Evolutionary conservation across 2,113 vertebrate genomes (phyloP), one percentile per base, ranked within the genome.

Genomic region (Monarcha castaneiventris): DNA sequence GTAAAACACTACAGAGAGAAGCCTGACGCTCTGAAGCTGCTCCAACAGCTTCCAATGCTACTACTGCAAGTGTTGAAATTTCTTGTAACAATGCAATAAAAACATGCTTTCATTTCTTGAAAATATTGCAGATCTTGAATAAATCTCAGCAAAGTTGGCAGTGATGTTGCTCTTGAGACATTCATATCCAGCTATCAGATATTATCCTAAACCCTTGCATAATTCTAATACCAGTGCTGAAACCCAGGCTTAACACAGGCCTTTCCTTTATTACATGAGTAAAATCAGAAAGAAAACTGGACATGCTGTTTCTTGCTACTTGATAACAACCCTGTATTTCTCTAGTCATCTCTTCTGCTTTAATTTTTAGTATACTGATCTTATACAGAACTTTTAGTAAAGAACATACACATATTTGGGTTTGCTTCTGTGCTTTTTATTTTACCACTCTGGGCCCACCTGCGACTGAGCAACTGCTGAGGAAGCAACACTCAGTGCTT

Each of bases 351-450:
- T 89, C 68, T 66, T 82, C 52, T 90, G 85, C 75, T 83, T 88
- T 6, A 0, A 13, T 72, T 96, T 96, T 93, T 73, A 93, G 61
- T 48, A 94, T 16, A 72, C n/a, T 67, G 52, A 75, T 77, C 90
- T 94, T 79, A 77, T 51, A 81, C n/a, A 72, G 62, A 89, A 77
- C 54, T 94, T 94, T 95, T 84, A 96, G 73, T 96, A 97, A 97
- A 96, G 92, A 93, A 96, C 16, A 54, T 37, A 64, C 6, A 25
- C 3, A 0, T 33, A 74, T 49, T 74, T 12, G 4, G 13, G 26
- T 18, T 9, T 62, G 54, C 14, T 93, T 78, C 49, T 62, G 44
- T 87, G 80, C n/a, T 84, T 92, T 89, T 83, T 82, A n/a, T 33
- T 27, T 35, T 22, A 64, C 55, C 33, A 12, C n/a, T 68, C 49